Evolutionary conservation across 2,888 invertebrate species (phyloP).

Genomic region (Copidosoma aretas): DNA sequence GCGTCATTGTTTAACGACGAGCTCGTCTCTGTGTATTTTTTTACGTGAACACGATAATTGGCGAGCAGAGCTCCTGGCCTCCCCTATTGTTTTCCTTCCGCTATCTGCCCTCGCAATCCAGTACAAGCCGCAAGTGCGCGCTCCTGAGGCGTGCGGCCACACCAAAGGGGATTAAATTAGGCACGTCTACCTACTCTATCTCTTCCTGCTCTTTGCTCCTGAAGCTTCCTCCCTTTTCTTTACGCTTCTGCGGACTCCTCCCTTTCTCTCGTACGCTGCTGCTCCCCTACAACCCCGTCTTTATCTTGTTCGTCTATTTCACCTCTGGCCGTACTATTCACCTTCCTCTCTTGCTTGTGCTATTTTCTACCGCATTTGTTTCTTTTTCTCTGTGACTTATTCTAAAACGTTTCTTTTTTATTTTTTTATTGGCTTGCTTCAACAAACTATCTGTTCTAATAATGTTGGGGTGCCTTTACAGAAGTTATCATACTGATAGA

Average conservation of each 20-base stretch:
- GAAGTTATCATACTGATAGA: too few relatives aligned
- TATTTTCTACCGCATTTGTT: too few relatives aligned
- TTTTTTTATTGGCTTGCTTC: too few relatives aligned
- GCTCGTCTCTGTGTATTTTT: slow-evolving; percentile 14
- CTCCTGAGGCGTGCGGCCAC: slow-evolving; percentile 6
- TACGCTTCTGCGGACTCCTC: background rate
- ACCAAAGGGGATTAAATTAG: slow-evolving; percentile 47
- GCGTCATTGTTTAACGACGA: slow-evolving; percentile 4
- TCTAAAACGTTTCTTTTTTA: too few relatives aligned
- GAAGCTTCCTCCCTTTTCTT: slow-evolving; percentile 12
- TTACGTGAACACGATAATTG: slow-evolving; percentile 30
- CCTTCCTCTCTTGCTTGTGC: too few relatives aligned
- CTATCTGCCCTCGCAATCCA: slow-evolving; percentile 12
- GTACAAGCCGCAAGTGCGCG: slow-evolving; percentile 24
- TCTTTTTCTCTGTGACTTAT: too few relatives aligned
- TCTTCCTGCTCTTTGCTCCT: slow-evolving; percentile 9
- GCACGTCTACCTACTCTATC: slow-evolving; percentile 36
- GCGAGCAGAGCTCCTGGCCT: background rate
- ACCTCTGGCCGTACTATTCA: background rate
- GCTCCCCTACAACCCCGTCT: background rate
- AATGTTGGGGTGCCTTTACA: too few relatives aligned
- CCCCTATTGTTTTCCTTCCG: slow-evolving; percentile 29
- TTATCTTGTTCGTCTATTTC: background rate
- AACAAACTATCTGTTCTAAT: too few relatives aligned
- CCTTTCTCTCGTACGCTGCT: background rate